These are phyloP conservation scores for Neotragus pygmaeus DNA, from an alignment of 2,113 vertebrate species.

Conservation along the genomic window DNA sequence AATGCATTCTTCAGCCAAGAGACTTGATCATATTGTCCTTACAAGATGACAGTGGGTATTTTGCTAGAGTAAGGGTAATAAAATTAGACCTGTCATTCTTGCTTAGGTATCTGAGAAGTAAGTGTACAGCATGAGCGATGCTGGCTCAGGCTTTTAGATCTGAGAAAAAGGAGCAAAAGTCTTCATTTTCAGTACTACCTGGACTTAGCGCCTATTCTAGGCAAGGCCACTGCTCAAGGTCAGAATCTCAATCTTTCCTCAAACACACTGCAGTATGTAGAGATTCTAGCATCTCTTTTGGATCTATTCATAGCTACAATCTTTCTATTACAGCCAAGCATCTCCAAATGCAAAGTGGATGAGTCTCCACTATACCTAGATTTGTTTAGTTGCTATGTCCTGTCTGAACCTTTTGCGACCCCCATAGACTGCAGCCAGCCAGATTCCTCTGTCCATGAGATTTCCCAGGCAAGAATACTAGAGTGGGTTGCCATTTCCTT, in stretches of 20 bases:
- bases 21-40: constrained; percentile 48
- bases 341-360: background rate
- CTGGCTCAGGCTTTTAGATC: constrained; percentile 25
- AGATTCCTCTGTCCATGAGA: background rate
- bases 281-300: background rate
- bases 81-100: constrained; percentile 60
- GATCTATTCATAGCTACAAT: background rate
- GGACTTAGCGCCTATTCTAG: background rate
- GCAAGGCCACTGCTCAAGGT: background rate
- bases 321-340: background rate
- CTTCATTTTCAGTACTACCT: background rate
- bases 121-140: background rate
- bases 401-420: background rate
- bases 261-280: background rate
- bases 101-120: constrained; percentile 41
- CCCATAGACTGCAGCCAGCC: background rate
- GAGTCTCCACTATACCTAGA: background rate
- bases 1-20: constrained; percentile 47
- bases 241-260: background rate
- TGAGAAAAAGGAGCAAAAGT: background rate
- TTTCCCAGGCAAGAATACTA: background rate
- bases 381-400: background rate
- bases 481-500: background rate
- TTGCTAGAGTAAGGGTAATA: constrained; percentile 59
- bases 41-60: constrained; percentile 50